Percentiles rank a stretch among this genome's conserved stretches.
phyloP scores from a whole-genome alignment of 2,113 vertebrate genomes.

The Nasalis larvatus region DNA sequence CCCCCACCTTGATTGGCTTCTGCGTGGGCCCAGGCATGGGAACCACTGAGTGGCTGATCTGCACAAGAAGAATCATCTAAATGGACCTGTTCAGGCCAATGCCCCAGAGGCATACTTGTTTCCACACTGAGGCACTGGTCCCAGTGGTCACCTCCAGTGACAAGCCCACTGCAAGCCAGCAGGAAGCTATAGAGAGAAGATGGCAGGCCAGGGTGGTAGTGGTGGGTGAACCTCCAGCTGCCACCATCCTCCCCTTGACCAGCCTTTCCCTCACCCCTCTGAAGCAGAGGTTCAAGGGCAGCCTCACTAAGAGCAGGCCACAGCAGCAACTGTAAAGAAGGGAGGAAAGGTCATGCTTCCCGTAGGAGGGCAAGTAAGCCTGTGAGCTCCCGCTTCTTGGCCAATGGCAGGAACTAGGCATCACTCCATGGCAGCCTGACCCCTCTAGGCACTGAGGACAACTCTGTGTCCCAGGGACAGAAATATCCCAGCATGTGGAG shows the following conservation, averaged over 20 bases:
- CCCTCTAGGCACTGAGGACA: not conserved
- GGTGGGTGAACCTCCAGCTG: not conserved
- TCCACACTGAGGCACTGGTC: not conserved
- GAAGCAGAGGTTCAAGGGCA: not conserved
- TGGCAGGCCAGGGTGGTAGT: not conserved
- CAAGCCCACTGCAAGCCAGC: not conserved
- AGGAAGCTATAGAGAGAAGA: not conserved
- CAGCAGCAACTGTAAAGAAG: not conserved
- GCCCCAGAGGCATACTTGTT: not conserved
- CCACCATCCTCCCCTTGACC: not conserved
- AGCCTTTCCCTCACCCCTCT: rapidly evolving
- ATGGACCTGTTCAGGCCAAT: not conserved
- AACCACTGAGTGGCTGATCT: not conserved
- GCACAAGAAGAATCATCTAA: not conserved
- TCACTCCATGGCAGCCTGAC: not conserved
- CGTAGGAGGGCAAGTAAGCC: not conserved
- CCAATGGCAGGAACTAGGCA: not conserved
- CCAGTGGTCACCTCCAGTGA: not conserved
- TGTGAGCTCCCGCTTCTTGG: not conserved
- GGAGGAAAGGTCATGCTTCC: not conserved
- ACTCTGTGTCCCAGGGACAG: not conserved
- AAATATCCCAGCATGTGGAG: not conserved
- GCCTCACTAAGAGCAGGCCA: not conserved
- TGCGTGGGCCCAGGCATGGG: not conserved
- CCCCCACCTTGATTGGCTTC: not conserved